Percentiles rank a stretch among this genome's conserved stretches.
Evolutionary conservation across 2,113 vertebrate genomes (phyloP).

Genomic region (Thamnophis sirtalis): DNA sequence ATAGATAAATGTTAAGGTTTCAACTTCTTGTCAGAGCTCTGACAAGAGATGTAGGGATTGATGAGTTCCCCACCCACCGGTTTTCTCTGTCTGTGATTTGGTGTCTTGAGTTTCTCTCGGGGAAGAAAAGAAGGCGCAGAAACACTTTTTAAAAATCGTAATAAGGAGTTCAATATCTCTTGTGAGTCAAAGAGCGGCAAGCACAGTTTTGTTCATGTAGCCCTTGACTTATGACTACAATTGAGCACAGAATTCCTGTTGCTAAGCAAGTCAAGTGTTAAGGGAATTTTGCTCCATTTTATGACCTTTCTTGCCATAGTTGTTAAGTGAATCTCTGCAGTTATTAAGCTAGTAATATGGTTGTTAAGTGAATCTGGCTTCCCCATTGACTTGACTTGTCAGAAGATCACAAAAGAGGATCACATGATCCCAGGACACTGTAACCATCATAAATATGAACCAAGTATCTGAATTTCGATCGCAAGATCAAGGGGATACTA

Average conservation of each 20-base stretch:
- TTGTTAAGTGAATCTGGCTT: no score
- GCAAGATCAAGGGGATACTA: background rate
- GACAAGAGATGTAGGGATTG: background rate
- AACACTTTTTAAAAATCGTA: background rate
- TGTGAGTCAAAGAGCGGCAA: background rate
- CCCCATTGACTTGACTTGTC: no score
- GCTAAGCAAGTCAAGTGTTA: no score
- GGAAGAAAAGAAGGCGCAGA: background rate
- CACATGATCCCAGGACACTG: background rate
- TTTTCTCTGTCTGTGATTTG: no score
- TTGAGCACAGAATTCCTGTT: background rate
- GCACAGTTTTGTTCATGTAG: background rate
- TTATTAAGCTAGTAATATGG: no score
- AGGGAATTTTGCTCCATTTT: no score
- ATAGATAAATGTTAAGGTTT: background rate
- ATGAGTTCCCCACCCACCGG: background rate
- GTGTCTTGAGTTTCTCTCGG: background rate
- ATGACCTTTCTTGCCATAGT: no score
- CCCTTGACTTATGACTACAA: no score
- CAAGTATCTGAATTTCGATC: background rate
- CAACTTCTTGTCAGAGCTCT: background rate
- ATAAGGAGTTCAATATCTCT: background rate
- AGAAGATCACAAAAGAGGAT: no score
- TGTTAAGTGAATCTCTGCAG: no score
- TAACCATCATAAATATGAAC: background rate